Evolutionary conservation across 1,140 invertebrate genomes (phyloP).

Genomic region (Phocides pigmalion): DNA sequence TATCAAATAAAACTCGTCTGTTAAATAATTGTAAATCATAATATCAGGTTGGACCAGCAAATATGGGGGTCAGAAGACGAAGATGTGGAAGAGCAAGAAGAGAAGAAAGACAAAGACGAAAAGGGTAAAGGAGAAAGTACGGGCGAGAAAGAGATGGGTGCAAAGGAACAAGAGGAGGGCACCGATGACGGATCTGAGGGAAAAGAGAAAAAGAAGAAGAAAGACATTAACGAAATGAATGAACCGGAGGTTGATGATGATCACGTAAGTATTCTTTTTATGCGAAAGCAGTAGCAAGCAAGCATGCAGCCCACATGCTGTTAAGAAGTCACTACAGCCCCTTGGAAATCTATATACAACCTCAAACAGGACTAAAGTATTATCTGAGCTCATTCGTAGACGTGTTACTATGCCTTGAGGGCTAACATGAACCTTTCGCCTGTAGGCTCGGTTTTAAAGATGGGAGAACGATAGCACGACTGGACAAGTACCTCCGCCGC

Average conservation of each 20-base stretch:
- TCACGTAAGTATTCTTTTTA: constrained; percentile 86
- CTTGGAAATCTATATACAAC: too few relatives aligned
- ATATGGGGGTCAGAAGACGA: constrained; percentile 95
- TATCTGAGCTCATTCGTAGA: too few relatives aligned
- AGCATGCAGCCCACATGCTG: too few relatives aligned
- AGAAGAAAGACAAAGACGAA: constrained; percentile 86
- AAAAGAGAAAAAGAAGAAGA: constrained; percentile 86
- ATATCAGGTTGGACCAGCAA: constrained; percentile 87
- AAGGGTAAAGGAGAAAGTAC: constrained; percentile 77
- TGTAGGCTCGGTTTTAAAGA: too few relatives aligned
- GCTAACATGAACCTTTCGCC: too few relatives aligned
- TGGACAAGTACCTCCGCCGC: too few relatives aligned
- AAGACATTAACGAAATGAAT: constrained; percentile 91
- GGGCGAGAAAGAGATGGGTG: constrained; percentile 88
- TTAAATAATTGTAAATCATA: neutral
- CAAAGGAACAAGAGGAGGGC: constrained; percentile 88
- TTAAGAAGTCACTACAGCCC: too few relatives aligned
- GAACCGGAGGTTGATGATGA: constrained; percentile 92
- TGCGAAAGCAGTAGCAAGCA: too few relatives aligned
- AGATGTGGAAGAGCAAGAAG: constrained; percentile 85
- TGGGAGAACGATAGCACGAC: too few relatives aligned
- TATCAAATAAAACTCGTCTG: too few relatives aligned
- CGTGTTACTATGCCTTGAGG: too few relatives aligned
- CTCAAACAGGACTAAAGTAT: too few relatives aligned
- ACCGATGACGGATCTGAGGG: constrained; percentile 85